Evolutionary conservation across 2,113 vertebrate species (phyloP).

Genomic region (Pandion haliaetus): DNA sequence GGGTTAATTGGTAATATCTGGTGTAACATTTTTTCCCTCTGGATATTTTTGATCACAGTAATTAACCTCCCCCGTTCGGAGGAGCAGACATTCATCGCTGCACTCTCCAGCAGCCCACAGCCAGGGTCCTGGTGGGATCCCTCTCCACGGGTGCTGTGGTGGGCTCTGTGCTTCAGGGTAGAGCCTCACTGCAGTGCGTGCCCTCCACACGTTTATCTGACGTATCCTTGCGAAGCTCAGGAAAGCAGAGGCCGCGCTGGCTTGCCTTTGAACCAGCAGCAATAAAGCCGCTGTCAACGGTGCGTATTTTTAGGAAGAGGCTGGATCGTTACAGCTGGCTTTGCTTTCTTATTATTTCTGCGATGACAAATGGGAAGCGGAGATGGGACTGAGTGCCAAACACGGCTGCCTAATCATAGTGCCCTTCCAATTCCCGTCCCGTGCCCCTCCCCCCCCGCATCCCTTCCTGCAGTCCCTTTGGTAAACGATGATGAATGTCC

Average conservation of each 20-base stretch:
- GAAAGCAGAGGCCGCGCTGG: background rate
- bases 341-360: background rate
- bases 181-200: fast-evolving
- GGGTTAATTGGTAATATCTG: constrained; percentile 44
- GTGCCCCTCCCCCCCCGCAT: background rate
- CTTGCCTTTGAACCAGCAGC: background rate
- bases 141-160: fast-evolving
- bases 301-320: background rate
- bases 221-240: background rate
- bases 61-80: background rate
- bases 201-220: fast-evolving
- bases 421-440: background rate
- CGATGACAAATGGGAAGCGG: background rate
- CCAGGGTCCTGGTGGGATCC: background rate
- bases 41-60: background rate
- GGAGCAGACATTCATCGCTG: background rate
- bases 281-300: fast-evolving
- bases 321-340: background rate
- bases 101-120: background rate
- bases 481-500: background rate
- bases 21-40: background rate
- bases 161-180: background rate
- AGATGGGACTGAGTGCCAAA: background rate
- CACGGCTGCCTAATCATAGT: background rate
- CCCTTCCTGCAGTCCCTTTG: background rate